Percentiles rank a stretch among this genome's conserved stretches.
phyloP scores from a whole-genome alignment of 2,888 invertebrate species.

The Megamerina dolium region DNA sequence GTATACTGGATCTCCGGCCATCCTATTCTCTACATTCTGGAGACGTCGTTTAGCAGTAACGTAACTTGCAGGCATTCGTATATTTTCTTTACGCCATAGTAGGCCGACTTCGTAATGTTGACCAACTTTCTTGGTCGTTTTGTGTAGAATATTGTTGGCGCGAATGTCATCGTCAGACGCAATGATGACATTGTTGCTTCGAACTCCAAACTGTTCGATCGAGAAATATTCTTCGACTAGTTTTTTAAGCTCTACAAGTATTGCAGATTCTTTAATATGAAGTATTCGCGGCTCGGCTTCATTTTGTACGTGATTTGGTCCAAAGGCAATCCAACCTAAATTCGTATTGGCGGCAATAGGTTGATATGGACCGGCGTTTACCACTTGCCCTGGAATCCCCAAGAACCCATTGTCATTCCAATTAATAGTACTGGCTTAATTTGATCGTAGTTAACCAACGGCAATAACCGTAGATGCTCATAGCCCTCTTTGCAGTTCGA shows the following conservation, averaged over 20 bases:
- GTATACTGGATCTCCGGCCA: too few species aligned
- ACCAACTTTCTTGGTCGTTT: slow-evolving; percentile 6
- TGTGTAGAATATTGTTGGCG: slow-evolving; percentile 6
- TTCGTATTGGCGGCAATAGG: slow-evolving; percentile 6
- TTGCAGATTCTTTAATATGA: neutral
- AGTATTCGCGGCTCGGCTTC: neutral
- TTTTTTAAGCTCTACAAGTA: neutral
- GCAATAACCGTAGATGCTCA: neutral
- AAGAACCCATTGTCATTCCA: too few species aligned
- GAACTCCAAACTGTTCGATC: slow-evolving; percentile 1
- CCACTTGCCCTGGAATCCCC: too few species aligned
- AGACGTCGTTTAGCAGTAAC: too few species aligned
- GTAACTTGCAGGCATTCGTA: too few species aligned
- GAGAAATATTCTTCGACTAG: slow-evolving; percentile 4
- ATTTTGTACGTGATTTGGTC: neutral
- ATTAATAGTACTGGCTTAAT: neutral
- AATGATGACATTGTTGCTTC: neutral
- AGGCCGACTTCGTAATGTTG: too few species aligned
- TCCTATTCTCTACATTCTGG: too few species aligned
- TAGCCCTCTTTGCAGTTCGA: neutral
- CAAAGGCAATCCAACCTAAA: neutral
- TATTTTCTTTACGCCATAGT: too few species aligned
- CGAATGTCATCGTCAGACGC: slow-evolving; percentile 11
- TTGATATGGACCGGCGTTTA: neutral
- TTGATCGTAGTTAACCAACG: neutral